Conservation (phyloP, 2,113 vertebrate genomes). For the Naja naja region DNA sequence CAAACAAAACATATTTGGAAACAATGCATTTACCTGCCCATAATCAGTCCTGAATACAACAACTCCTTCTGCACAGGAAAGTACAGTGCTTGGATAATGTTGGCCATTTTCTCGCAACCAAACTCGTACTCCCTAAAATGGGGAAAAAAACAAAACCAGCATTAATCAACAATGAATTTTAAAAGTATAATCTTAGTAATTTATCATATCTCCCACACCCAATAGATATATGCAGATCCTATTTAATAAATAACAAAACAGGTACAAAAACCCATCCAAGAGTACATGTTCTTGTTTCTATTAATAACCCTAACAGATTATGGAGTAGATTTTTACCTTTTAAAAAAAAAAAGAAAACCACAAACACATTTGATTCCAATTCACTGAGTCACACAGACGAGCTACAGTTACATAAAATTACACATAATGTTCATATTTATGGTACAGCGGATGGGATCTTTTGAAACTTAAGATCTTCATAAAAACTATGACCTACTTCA, state of each 20-base stretch:
- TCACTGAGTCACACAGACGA: neutral
- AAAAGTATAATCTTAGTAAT: neutral
- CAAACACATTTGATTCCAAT: neutral
- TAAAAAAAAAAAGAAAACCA: neutral
- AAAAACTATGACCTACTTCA: neutral
- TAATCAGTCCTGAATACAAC: slow-evolving; percentile 87
- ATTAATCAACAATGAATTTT: neutral
- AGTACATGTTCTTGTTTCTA: slow-evolving; percentile 22
- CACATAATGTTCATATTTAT: neutral
- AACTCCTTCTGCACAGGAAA: slow-evolving; percentile 88
- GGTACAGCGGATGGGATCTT: neutral
- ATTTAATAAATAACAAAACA: slow-evolving; percentile 13
- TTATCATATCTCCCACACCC: slow-evolving; percentile 5
- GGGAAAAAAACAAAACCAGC: slow-evolving; percentile 14
- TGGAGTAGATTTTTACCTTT: neutral
- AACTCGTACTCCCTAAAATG: slow-evolving; percentile 85
- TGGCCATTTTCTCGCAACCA: slow-evolving; percentile 92
- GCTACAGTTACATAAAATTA: neutral
- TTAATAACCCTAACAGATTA: slow-evolving; percentile 7
- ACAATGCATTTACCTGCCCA: slow-evolving; percentile 76
- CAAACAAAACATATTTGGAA: neutral
- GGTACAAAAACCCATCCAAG: slow-evolving; percentile 5
- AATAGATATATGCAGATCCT: slow-evolving; percentile 10
- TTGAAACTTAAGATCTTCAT: slow-evolving; percentile 21
- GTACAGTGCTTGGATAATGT: slow-evolving; percentile 88